Conservation (phyloP, 2,113 vertebrate genomes). For the Cinclus cinclus region DNA sequence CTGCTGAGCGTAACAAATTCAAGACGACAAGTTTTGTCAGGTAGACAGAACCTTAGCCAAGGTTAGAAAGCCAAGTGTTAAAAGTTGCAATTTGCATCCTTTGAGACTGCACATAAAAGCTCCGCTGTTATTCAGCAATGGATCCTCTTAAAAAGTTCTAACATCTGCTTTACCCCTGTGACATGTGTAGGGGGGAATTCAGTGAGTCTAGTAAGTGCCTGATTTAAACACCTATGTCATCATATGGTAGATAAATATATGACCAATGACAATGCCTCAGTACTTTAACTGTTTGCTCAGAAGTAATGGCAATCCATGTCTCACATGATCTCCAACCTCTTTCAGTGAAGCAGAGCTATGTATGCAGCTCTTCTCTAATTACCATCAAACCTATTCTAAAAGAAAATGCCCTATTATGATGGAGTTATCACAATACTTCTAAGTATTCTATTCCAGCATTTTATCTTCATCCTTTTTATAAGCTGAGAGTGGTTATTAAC, state of each 20-base stretch:
- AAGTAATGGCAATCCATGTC: background rate
- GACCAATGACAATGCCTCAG: background rate
- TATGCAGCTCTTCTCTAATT: accelerated
- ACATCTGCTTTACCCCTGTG: background rate
- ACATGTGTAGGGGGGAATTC: background rate
- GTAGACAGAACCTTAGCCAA: background rate
- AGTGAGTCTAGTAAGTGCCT: background rate
- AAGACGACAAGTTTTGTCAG: background rate
- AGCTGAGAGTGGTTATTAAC: background rate
- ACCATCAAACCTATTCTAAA: background rate
- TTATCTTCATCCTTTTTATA: background rate
- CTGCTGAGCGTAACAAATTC: background rate
- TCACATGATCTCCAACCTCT: background rate
- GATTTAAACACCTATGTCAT: background rate
- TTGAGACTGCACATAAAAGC: background rate
- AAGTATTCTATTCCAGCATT: background rate
- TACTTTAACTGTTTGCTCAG: background rate
- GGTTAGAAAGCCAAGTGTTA: background rate
- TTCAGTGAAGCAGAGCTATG: background rate
- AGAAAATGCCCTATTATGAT: background rate
- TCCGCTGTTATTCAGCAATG: background rate
- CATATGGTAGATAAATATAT: background rate
- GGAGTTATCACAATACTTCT: background rate
- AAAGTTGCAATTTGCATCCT: background rate
- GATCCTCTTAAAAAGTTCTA: background rate